phyloP scores from a whole-genome alignment of 2,888 invertebrate genomes.

The Andrena bicolor region DNA sequence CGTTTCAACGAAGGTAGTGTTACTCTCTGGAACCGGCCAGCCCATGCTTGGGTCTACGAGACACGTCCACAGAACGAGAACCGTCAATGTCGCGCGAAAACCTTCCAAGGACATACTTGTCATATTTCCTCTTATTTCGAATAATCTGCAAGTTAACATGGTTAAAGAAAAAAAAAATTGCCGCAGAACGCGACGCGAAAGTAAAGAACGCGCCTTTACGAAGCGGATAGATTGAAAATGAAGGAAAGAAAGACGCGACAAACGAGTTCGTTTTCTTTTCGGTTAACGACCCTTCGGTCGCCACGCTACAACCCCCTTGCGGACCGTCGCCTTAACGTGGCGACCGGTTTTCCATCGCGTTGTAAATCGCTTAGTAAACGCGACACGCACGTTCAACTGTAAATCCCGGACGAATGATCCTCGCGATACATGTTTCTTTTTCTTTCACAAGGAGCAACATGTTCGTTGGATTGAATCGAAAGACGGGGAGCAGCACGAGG shows the following conservation, averaged over 20 bases:
- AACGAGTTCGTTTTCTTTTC: constrained; percentile 38
- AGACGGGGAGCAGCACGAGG: no score
- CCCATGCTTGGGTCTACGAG: neutral
- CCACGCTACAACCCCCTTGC: constrained; percentile 41
- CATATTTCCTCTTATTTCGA: neutral
- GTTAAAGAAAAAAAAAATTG: neutral
- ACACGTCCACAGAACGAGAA: constrained; percentile 35
- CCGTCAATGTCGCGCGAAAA: neutral
- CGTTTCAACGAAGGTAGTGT: neutral
- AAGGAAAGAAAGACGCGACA: constrained; percentile 1
- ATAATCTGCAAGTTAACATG: constrained; percentile 23
- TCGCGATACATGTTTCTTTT: neutral
- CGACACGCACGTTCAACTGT: constrained; percentile 84
- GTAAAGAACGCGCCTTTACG: neutral
- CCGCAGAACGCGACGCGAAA: neutral
- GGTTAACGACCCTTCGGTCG: constrained; percentile 47
- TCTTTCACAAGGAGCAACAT: neutral
- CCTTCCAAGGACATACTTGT: constrained; percentile 12
- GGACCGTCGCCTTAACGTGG: constrained; percentile 68
- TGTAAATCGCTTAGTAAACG: constrained; percentile 86
- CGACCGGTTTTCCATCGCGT: constrained; percentile 86
- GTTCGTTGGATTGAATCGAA: neutral
- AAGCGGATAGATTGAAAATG: neutral
- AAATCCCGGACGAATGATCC: neutral
- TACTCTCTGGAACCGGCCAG: constrained; percentile 17